Conservation (phyloP, 2,888 invertebrate species). For the Dasysyrphus albostriatus region DNA sequence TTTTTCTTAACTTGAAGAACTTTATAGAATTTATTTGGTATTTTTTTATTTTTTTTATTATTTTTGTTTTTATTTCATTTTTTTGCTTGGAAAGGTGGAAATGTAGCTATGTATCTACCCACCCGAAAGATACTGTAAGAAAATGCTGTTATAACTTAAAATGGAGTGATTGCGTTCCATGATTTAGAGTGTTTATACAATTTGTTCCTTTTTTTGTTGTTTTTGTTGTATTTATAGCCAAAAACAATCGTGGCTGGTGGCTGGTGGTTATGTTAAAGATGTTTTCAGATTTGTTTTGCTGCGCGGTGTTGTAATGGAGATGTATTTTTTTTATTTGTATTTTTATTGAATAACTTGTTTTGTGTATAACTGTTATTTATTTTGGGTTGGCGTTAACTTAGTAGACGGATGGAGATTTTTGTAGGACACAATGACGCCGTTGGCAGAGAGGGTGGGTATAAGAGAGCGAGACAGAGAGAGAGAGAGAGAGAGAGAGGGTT, state of each 20-base stretch:
- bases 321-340: constrained; percentile 16
- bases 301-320: constrained; percentile 51
- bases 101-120: constrained; percentile 49
- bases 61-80: neutral
- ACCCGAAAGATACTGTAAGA: constrained; percentile 45
- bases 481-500: constrained; percentile 29
- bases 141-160: constrained; percentile 69
- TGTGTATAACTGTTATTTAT: constrained; percentile 57
- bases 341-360: constrained; percentile 66
- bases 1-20: constrained; percentile 38
- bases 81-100: constrained; percentile 29
- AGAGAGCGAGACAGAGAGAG: neutral
- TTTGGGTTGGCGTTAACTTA: constrained; percentile 28
- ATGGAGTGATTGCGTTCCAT: constrained; percentile 67
- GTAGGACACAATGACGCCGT: constrained; percentile 39
- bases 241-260: neutral
- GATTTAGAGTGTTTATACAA: constrained; percentile 42
- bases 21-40: constrained; percentile 50
- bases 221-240: constrained; percentile 12
- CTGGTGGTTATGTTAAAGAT: constrained; percentile 67
- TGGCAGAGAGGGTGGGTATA: neutral
- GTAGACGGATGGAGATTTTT: constrained; percentile 19
- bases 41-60: neutral
- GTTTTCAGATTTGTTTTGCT: constrained; percentile 33
- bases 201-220: constrained; percentile 42